A percentile compares a stretch with the other conserved stretches of the same genome.
Conservation (phyloP, 2,113 vertebrate genomes). For the Haplotaxodon microlepis region DNA sequence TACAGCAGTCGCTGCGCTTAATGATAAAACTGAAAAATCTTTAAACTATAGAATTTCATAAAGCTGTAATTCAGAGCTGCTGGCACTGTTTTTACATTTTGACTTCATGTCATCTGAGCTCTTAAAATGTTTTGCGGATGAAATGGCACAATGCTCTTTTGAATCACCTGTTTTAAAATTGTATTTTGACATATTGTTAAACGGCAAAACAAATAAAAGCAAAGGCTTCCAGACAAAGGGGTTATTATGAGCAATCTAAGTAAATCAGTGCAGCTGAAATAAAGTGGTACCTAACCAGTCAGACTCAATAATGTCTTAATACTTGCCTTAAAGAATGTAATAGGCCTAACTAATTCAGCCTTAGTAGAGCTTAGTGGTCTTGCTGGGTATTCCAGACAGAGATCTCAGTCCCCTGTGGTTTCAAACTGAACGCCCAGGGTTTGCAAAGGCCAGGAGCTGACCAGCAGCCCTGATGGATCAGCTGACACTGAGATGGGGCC, state of each 20-base stretch:
- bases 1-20: rapidly evolving
- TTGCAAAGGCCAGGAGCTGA: slow-evolving; percentile 26
- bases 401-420: slow-evolving; percentile 48
- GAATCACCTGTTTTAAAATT: background rate
- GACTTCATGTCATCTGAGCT: background rate
- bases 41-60: background rate
- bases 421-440: slow-evolving; percentile 40
- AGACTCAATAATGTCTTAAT: slow-evolving; percentile 52
- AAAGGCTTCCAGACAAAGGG: background rate
- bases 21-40: background rate
- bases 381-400: slow-evolving; percentile 64
- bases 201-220: background rate
- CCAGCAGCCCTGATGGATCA: slow-evolving; percentile 64
- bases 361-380: slow-evolving; percentile 43
- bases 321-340: slow-evolving; percentile 54
- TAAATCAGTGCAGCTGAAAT: background rate
- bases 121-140: background rate
- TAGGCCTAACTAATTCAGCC: slow-evolving; percentile 58
- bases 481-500: background rate
- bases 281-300: slow-evolving; percentile 10
- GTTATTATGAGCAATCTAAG: background rate
- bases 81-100: background rate
- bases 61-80: background rate
- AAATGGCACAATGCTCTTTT: background rate
- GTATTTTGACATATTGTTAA: background rate